Conservation (phyloP, 2,888 invertebrate genomes). For the Oligia fasciuncula region DNA sequence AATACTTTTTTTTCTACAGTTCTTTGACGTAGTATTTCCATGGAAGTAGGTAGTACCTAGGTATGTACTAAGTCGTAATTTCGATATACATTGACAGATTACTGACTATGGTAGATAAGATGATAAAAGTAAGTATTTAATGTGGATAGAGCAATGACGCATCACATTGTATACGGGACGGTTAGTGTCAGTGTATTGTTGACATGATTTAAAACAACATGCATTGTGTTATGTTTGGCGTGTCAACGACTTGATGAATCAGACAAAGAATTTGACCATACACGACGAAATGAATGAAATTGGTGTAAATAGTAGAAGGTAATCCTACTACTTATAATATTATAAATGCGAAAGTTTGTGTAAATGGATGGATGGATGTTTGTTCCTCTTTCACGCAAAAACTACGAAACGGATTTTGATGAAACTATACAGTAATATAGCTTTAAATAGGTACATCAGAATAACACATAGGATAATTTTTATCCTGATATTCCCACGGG, state of each 20-base stretch:
- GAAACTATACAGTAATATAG: too few relatives aligned
- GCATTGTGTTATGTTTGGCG: constrained; percentile 45
- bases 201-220: constrained; percentile 18
- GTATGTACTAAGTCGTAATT: neutral
- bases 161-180: constrained; percentile 12
- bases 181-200: constrained; percentile 5
- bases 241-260: constrained; percentile 43
- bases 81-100: neutral
- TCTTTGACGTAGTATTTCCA: neutral
- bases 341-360: too few relatives aligned
- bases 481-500: too few relatives aligned
- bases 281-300: neutral
- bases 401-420: too few relatives aligned
- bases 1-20: neutral
- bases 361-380: too few relatives aligned
- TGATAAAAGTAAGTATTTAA: neutral
- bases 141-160: neutral
- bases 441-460: too few relatives aligned
- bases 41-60: neutral
- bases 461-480: too few relatives aligned
- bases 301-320: constrained; percentile 23
- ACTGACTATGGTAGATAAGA: neutral
- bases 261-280: neutral
- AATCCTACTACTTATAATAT: too few relatives aligned
- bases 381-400: too few relatives aligned